Evolutionary conservation across 2,888 invertebrate species (phyloP).

Genomic region (Dicycla oo): DNA sequence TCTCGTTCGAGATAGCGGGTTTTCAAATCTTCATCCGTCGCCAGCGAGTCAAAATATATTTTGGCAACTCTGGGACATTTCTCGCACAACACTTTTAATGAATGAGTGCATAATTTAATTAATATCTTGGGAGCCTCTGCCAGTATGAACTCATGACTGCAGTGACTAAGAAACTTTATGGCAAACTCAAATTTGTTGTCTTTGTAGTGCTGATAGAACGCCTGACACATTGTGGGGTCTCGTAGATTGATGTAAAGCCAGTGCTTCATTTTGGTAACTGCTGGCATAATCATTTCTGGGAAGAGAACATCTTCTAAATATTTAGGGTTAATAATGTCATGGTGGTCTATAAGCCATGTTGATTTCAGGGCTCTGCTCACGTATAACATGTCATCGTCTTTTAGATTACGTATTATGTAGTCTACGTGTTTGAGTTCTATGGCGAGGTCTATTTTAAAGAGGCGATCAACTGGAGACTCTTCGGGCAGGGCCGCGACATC

Average conservation of each 20-base stretch:
- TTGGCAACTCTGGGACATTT: slow-evolving; percentile 71
- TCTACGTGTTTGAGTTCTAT: slow-evolving; percentile 72
- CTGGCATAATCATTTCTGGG: slow-evolving; percentile 77
- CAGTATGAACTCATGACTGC: slow-evolving; percentile 70
- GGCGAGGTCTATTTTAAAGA: slow-evolving; percentile 82
- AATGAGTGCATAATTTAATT: slow-evolving; percentile 72
- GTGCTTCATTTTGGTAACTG: slow-evolving; percentile 73
- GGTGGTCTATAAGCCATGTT: slow-evolving; percentile 76
- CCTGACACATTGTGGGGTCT: slow-evolving; percentile 70
- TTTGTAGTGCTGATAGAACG: slow-evolving; percentile 77
- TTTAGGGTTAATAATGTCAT: slow-evolving; percentile 74
- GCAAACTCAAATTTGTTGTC: slow-evolving; percentile 67
- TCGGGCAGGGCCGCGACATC: slow-evolving; percentile 66
- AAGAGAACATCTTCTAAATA: slow-evolving; percentile 76
- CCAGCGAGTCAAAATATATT: slow-evolving; percentile 73
- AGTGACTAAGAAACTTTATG: slow-evolving; percentile 73
- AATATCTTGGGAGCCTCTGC: slow-evolving; percentile 69
- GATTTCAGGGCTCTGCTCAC: slow-evolving; percentile 80
- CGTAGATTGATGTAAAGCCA: slow-evolving; percentile 70
- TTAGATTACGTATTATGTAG: slow-evolving; percentile 76
- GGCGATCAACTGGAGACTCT: slow-evolving; percentile 71
- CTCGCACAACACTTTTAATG: slow-evolving; percentile 76
- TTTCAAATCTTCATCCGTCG: slow-evolving; percentile 62
- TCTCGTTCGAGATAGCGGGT: slow-evolving; percentile 62
- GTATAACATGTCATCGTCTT: slow-evolving; percentile 79